These are phyloP conservation scores for Archocentrus centrarchus DNA, from an alignment of 2,113 vertebrate species.

Conservation along the genomic window DNA sequence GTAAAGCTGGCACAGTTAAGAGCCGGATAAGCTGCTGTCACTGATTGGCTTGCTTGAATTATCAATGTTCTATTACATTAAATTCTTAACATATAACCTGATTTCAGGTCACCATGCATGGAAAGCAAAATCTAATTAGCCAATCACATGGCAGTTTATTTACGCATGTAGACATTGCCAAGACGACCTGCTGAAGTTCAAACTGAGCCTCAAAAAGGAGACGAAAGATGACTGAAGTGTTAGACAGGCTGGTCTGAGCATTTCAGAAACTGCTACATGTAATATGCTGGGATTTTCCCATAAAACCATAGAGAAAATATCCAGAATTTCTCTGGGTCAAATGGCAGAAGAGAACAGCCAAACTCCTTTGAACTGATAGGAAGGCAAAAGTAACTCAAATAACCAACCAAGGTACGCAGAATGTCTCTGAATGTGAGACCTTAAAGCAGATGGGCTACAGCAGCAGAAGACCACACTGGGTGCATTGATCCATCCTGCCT, in stretches of 20 bases:
- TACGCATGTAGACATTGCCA: not conserved
- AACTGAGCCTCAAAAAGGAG: not conserved
- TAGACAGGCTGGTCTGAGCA: accelerated
- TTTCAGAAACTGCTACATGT: not conserved
- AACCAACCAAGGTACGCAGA: accelerated
- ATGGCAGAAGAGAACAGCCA: not conserved
- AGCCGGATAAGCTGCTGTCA: not conserved
- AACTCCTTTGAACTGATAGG: not conserved
- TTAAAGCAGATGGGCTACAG: not conserved
- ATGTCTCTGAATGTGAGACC: not conserved
- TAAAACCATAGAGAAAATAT: not conserved
- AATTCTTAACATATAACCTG: not conserved
- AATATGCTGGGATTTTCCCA: not conserved
- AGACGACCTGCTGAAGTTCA: not conserved
- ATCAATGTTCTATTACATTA: not conserved
- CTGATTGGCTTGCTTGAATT: not conserved
- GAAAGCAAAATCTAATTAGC: not conserved
- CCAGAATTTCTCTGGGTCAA: not conserved
- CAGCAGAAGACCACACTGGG: not conserved
- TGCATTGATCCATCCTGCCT: too few relatives aligned
- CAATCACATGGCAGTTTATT: accelerated
- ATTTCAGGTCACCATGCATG: not conserved
- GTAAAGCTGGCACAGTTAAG: not conserved
- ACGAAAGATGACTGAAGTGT: not conserved
- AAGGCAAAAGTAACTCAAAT: not conserved